Evolutionary conservation across 2,113 vertebrate genomes (phyloP).

Genomic region (Lethenteron camtschaticum): DNA sequence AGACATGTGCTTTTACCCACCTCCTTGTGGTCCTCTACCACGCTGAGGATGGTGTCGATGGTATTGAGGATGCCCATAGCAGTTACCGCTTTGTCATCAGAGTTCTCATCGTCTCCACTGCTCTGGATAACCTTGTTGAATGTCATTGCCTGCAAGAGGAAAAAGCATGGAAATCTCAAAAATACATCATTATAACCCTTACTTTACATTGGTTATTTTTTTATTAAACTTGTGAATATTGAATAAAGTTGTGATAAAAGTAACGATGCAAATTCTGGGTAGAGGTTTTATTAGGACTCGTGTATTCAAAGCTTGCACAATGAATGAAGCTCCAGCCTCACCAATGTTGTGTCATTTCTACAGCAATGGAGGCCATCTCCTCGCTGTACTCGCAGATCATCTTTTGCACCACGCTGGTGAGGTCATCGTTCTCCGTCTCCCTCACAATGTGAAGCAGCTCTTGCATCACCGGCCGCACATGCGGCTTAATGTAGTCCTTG

Average conservation of each 20-base stretch:
- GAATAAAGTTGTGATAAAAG: too few species aligned
- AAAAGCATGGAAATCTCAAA: too few species aligned
- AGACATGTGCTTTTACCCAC: constrained; percentile 22
- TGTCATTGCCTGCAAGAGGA: constrained; percentile 59
- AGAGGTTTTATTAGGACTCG: too few species aligned
- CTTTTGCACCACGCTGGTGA: constrained; percentile 97
- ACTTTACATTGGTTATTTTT: too few species aligned
- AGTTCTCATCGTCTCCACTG: constrained; percentile 85
- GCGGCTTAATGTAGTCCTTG: constrained; percentile 90
- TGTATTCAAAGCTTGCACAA: too few species aligned
- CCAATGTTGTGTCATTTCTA: constrained; percentile 99
- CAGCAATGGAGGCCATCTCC: constrained; percentile 93
- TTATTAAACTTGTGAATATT: too few species aligned
- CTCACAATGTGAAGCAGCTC: constrained; percentile 90
- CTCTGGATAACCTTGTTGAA: constrained; percentile 99
- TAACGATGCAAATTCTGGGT: too few species aligned
- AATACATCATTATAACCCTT: too few species aligned
- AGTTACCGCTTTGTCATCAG: constrained; percentile 96
- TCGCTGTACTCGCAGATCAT: constrained; percentile 99
- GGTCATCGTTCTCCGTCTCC: constrained; percentile 94
- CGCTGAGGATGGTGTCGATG: constrained; percentile 87
- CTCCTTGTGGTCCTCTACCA: constrained; percentile 98
- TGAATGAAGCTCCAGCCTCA: constrained; percentile 19
- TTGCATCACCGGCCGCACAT: constrained; percentile 93
- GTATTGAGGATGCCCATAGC: constrained; percentile 99